These are phyloP conservation scores for Sceloporus tristichus DNA, from an alignment of 2,113 vertebrate species.

Conservation along the genomic window DNA sequence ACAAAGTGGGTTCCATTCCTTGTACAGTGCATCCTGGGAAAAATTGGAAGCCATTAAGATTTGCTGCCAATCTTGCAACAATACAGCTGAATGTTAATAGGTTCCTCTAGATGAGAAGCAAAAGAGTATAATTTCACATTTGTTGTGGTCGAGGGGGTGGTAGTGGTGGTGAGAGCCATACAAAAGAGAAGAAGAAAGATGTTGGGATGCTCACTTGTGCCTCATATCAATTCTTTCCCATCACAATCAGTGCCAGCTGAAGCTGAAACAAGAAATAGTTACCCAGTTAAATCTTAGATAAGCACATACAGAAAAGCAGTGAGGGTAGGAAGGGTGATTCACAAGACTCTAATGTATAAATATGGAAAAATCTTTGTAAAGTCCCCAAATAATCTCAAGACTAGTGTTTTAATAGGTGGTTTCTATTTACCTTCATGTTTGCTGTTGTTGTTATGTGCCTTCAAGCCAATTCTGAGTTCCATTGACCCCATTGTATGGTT, in stretches of 20 bases:
- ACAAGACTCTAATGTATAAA: too few species aligned
- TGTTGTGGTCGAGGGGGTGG: constrained; percentile 7
- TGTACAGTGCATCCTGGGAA: constrained; percentile 19
- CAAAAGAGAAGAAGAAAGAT: constrained; percentile 1
- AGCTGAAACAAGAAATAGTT: background rate
- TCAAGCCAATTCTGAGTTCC: too few species aligned
- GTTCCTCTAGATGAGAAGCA: constrained; percentile 50
- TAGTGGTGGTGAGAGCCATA: constrained; percentile 19
- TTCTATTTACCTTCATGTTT: too few species aligned
- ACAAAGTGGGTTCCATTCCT: background rate
- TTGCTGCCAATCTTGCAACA: constrained; percentile 43
- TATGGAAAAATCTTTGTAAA: too few species aligned
- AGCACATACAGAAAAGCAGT: background rate
- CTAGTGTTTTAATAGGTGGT: too few species aligned
- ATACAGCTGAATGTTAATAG: constrained; percentile 29
- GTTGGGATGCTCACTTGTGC: constrained; percentile 29
- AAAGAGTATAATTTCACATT: constrained; percentile 43
- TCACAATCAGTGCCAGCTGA: background rate
- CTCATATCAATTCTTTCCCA: constrained; percentile 18
- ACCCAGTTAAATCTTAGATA: background rate
- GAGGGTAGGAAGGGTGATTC: background rate
- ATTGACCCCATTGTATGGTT: too few species aligned
- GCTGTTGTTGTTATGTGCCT: too few species aligned
- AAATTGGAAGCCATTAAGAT: constrained; percentile 51
- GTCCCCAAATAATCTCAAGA: too few species aligned